A percentile compares a stretch with the other conserved stretches of the same genome.
Conservation (phyloP, 1,140 invertebrate species). For the Ips nitidus region DNA sequence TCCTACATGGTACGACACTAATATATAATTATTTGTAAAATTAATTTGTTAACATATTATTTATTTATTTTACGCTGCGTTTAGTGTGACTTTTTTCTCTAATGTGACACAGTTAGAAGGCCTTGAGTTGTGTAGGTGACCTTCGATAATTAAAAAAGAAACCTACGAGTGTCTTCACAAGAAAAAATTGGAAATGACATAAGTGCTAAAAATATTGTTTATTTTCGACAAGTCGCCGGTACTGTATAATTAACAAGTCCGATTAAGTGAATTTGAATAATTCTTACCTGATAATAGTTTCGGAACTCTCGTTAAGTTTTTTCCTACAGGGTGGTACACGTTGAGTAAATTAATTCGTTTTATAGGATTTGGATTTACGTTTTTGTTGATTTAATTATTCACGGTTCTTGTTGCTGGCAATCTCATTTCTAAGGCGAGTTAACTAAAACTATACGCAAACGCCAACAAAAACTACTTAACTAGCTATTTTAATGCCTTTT, state of each 20-base stretch:
- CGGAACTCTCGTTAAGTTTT: not conserved
- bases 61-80: no score
- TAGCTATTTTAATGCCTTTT: not conserved
- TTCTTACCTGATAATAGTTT: slow-evolving; percentile 3
- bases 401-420: not conserved
- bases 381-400: not conserved
- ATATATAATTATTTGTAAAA: no score
- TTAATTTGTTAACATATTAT: no score
- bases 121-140: no score
- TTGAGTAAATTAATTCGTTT: not conserved
- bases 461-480: no score
- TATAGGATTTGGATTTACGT: slow-evolving; percentile 4
- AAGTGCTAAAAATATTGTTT: slow-evolving; percentile 7
- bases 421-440: no score
- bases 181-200: not conserved
- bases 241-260: slow-evolving; percentile 1
- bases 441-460: no score
- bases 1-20: no score
- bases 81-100: no score
- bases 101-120: no score
- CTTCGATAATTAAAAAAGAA: no score
- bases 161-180: no score
- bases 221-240: slow-evolving; percentile 9
- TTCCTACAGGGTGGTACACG: not conserved
- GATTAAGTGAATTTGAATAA: slow-evolving; percentile 10